These are phyloP conservation scores for Notodonta dromedarius DNA, from an alignment of 2,888 invertebrate species.

Conservation along the genomic window DNA sequence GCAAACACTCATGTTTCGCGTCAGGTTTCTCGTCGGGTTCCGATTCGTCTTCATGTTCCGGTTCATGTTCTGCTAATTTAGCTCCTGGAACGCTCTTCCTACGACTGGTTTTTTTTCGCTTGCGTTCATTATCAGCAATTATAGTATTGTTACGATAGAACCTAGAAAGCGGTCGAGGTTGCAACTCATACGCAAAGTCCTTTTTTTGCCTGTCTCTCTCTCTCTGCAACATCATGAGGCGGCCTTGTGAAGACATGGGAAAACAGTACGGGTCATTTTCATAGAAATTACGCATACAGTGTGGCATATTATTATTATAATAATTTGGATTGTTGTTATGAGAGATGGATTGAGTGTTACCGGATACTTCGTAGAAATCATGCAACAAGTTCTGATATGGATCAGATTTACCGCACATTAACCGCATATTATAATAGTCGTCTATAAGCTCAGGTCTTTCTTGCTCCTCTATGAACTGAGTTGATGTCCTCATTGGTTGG, in stretches of 20 bases:
- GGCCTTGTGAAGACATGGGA: slow-evolving; percentile 56
- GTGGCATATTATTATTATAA: slow-evolving; percentile 10
- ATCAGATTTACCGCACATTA: slow-evolving; percentile 34
- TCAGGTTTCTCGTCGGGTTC: background rate
- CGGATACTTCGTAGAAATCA: slow-evolving; percentile 39
- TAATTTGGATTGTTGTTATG: slow-evolving; percentile 6
- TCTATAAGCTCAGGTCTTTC: slow-evolving; percentile 36
- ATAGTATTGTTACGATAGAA: slow-evolving; percentile 27
- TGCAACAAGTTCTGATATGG: slow-evolving; percentile 44
- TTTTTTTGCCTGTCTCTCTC: slow-evolving; percentile 31
- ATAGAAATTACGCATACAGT: slow-evolving; percentile 14
- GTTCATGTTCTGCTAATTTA: background rate
- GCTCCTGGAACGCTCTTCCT: background rate
- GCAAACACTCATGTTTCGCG: background rate
- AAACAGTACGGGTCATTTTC: slow-evolving; percentile 43
- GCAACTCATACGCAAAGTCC: slow-evolving; percentile 17
- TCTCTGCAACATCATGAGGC: slow-evolving; percentile 41
- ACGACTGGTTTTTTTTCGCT: background rate
- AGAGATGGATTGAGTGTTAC: slow-evolving; percentile 11
- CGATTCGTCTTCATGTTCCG: background rate
- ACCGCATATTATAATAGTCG: slow-evolving; percentile 41
- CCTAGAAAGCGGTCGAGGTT: slow-evolving; percentile 14
- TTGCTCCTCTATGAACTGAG: slow-evolving; percentile 26
- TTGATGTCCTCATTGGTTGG: slow-evolving; percentile 23
- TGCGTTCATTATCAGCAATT: slow-evolving; percentile 29